Base-by-base conservation (phyloP, 1,140 invertebrate species). In the Galendromus occidentalis region DNA sequence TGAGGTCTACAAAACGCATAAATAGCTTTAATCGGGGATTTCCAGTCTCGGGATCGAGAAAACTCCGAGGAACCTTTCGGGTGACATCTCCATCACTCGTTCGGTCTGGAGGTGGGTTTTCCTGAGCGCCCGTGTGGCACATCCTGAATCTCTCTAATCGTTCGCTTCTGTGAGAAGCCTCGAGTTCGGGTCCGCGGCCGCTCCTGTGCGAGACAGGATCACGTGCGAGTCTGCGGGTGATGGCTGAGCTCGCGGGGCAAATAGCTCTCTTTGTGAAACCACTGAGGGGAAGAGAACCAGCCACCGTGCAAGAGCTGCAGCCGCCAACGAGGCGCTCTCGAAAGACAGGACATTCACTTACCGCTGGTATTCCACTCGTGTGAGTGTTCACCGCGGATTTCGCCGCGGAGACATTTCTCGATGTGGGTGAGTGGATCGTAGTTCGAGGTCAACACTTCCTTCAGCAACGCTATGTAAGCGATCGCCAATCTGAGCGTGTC, bases 351-450 rank as follows among this genome's bases (percentile, higher is more conserved):
- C 20, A 28, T 39, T 29, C 14, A 74, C 79, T 83, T 78, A 94
- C 91, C 91, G 73, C 90, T 93, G 0, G 92, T 96, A 73, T 96
- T 95, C 92, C 92, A 96, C 70, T 88, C 85, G 0, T 86, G 85
- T 33, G 86, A 79, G 72, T 89, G 84, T 0, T 86, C 85, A 12
- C 76, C 72, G 73, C 86, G 87, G 66, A 89, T 85, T 75, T 92
- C 88, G 20, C 88, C 87, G 63, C 86, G 82, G 18, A 96, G 80
- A 73, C 87, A 90, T 75, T 87, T 86, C 75, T 95, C 91, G 20
- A 96, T 89, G 73, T 93, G 93, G 0, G 89, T 90, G 14, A 95
- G 73, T 0, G 91, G 91, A 75, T 96, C 90, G 5, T 73, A 71
- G 66, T 91, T 87, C 0, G 89, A 87, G n/a, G 84, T 83, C 20